A percentile compares a stretch with the other conserved stretches of the same genome.
phyloP scores from a whole-genome alignment of 2,888 invertebrate species.

The Thecophora atra region DNA sequence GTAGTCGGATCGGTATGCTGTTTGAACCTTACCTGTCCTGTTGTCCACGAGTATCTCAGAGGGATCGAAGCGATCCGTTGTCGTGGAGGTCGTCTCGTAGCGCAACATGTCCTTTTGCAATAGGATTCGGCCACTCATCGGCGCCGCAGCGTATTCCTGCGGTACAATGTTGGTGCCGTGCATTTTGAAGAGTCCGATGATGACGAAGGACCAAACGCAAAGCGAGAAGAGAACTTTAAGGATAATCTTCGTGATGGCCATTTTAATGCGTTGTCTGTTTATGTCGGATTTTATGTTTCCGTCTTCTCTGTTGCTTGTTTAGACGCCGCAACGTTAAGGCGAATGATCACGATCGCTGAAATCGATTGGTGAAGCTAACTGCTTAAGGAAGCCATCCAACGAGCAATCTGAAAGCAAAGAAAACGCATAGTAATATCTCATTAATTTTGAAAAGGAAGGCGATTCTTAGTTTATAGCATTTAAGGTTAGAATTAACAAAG shows the following conservation, averaged over 20 bases:
- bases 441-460: too few species aligned
- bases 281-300: background rate
- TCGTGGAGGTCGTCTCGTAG: constrained; percentile 64
- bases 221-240: constrained; percentile 65
- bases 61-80: constrained; percentile 65
- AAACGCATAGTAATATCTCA: too few species aligned
- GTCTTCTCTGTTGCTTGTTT: background rate
- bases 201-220: constrained; percentile 66
- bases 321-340: too few species aligned
- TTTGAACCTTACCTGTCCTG: constrained; percentile 60
- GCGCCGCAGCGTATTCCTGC: constrained; percentile 61
- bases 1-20: background rate
- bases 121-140: constrained; percentile 63
- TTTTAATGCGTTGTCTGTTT: constrained; percentile 45
- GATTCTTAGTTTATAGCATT: too few species aligned
- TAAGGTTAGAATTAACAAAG: too few species aligned
- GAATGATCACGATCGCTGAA: too few species aligned
- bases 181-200: constrained; percentile 65
- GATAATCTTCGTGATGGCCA: constrained; percentile 64
- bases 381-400: too few species aligned
- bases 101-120: constrained; percentile 64
- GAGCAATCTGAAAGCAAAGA: constrained; percentile 12
- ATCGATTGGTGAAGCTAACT: background rate
- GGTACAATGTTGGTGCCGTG: constrained; percentile 63
- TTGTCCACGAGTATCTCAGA: constrained; percentile 66